A percentile compares a stretch with the other conserved stretches of the same genome.
phyloP scores from a whole-genome alignment of 2,888 invertebrate genomes.

The Lepetodrilus schrolli region DNA sequence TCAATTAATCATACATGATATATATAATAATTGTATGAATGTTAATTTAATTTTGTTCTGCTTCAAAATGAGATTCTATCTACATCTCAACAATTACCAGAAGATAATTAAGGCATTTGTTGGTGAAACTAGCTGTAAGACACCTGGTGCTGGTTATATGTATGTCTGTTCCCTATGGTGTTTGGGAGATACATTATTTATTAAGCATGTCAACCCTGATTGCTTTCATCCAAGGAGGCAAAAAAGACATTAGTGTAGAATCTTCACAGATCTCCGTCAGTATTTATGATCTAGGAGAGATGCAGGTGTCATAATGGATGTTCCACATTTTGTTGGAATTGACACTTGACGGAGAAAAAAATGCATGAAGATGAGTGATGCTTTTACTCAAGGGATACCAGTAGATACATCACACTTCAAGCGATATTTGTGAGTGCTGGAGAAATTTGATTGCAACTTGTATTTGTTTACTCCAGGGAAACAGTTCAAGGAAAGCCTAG shows the following conservation, averaged over 20 bases:
- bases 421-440: not conserved
- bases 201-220: constrained; percentile 19
- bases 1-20: too few relatives aligned
- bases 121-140: too few relatives aligned
- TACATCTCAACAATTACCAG: too few relatives aligned
- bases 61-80: too few relatives aligned
- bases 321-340: not conserved
- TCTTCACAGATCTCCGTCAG: constrained; percentile 19
- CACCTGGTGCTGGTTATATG: too few relatives aligned
- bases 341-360: not conserved
- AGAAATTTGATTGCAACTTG: not conserved
- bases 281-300: constrained; percentile 26
- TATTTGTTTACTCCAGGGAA: not conserved
- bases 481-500: not conserved
- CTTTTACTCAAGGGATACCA: not conserved
- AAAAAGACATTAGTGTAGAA: constrained; percentile 19
- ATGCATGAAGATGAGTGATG: not conserved
- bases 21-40: too few relatives aligned
- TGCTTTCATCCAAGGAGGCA: constrained; percentile 13
- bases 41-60: too few relatives aligned
- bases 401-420: not conserved
- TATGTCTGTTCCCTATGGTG: not conserved
- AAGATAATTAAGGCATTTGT: too few relatives aligned
- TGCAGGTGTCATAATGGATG: constrained; percentile 29
- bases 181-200: constrained; percentile 21